phyloP scores from a whole-genome alignment of 1,140 invertebrate species.

The Drosophila melanica region DNA sequence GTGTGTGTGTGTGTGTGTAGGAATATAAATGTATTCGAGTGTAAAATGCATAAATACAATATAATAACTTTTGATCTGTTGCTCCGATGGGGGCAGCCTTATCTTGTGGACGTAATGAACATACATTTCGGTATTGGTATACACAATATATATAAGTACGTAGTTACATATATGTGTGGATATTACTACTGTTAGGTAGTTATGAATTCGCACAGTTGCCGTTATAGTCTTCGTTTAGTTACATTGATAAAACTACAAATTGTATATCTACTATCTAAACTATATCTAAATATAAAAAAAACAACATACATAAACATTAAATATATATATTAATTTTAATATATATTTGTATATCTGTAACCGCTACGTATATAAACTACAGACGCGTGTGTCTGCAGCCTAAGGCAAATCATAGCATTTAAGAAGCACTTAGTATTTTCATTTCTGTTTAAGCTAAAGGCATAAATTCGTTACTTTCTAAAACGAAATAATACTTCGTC shows the following conservation, averaged over 20 bases:
- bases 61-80: constrained; percentile 41
- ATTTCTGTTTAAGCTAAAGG: constrained; percentile 57
- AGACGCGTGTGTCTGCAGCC: constrained; percentile 34
- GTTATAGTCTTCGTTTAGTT: constrained; percentile 58
- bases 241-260: constrained; percentile 56
- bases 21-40: constrained; percentile 54
- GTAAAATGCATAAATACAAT: constrained; percentile 39
- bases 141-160: constrained; percentile 14
- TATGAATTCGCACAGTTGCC: constrained; percentile 52
- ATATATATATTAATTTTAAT: constrained; percentile 24
- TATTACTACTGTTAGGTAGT: constrained; percentile 42
- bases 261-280: constrained; percentile 33
- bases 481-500: constrained; percentile 80
- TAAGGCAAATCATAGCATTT: constrained; percentile 79
- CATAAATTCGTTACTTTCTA: constrained; percentile 81
- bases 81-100: constrained; percentile 39
- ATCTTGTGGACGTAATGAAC: constrained; percentile 51
- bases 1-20: constrained; percentile 32
- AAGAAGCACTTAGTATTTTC: constrained; percentile 67
- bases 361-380: constrained; percentile 31
- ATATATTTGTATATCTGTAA: constrained; percentile 18
- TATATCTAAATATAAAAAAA: constrained; percentile 56
- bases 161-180: constrained; percentile 22
- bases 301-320: constrained; percentile 39
- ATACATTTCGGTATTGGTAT: constrained; percentile 41